Conservation (phyloP, 30 jellyfish, hydroid and myxozoan species). For the Catostylus mosaicus region DNA sequence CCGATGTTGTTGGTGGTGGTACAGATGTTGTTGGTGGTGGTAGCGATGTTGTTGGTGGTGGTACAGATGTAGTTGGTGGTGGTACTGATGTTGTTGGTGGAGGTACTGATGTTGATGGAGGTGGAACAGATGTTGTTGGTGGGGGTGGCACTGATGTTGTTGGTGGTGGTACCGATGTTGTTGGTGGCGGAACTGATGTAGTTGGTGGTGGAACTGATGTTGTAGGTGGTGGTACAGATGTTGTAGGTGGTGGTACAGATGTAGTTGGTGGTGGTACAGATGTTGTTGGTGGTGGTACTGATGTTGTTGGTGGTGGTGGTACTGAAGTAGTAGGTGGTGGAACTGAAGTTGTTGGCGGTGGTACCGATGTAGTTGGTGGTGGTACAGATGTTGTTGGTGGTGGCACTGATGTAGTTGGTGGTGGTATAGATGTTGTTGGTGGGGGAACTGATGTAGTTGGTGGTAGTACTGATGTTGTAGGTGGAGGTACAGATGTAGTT, state of each 20-base stretch:
- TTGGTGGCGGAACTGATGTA: constrained; percentile 12
- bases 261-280: constrained; percentile 9
- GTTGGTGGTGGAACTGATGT: constrained; percentile 29
- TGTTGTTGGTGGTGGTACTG: constrained; percentile 7
- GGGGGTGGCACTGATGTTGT: constrained; percentile 27
- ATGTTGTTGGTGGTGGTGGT: constrained; percentile 12
- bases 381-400: not conserved
- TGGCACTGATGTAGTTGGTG: constrained; percentile 16
- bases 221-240: not conserved
- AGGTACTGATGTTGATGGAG: constrained; percentile 17
- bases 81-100: constrained; percentile 7
- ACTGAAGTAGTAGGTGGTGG: constrained; percentile 24
- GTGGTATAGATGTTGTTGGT: constrained; percentile 23
- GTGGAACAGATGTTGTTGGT: constrained; percentile 7
- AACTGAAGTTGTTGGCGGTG: constrained; percentile 8
- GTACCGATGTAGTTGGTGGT: not conserved
- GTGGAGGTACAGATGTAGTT: not conserved
- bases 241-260: not conserved
- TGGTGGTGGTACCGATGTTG: constrained; percentile 20
- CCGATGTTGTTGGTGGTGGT: constrained; percentile 40
- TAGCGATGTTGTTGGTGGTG: constrained; percentile 16
- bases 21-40: constrained; percentile 9
- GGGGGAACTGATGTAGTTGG: constrained; percentile 20
- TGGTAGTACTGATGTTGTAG: not conserved
- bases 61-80: not conserved